Evolutionary conservation across 1,140 invertebrate species (phyloP), one percentile per base, ranked within the genome.

Genomic region (Chlorops oryzae): DNA sequence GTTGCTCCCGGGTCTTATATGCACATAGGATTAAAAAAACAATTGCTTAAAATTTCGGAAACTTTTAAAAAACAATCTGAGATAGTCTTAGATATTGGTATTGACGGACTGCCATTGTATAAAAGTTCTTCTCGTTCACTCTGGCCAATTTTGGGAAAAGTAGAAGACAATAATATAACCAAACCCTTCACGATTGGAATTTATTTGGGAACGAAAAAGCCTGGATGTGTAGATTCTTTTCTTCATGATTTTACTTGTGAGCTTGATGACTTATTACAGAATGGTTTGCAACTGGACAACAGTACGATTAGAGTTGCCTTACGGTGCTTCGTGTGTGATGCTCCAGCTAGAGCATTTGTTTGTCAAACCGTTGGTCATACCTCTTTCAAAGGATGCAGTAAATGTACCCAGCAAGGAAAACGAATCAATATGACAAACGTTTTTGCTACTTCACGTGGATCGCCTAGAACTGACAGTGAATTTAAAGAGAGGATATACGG

Each of bases 181-280:
- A 35, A 42, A 13, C 28, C 34, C 1, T 50, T 50, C 43, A 22
- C 32, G 22, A 50, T 50, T 28, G 48, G 48, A 20, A 15, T 2
- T 3, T 47, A 47, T 37, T 12, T 38, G 10, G 46, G 46, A 34
- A 2, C 28, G 21, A 38, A 50, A 32, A 50, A 50, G 34, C 47
- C 39, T 5, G 6, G 13, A 28, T 21, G 42, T 28, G 39, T 42
- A n/a, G 6, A 41, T 18, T 13, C 2, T 25, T 50, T 12, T 41
- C 27, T 50, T 23, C 48, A 50, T 34, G 48, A 50, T 20, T 50
- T 50, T 43, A 13, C 43, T 9, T 3, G n/a, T 28, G 48, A 50
- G 22, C 20, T 12, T 32, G 21, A 28, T 18, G 17, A 17, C 6
- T 20, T 45, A 35, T 3, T 34, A 2, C 7, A 13, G 6, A 13